phyloP scores from a whole-genome alignment of 2,888 invertebrate genomes.

The Operophtera brumata region DNA sequence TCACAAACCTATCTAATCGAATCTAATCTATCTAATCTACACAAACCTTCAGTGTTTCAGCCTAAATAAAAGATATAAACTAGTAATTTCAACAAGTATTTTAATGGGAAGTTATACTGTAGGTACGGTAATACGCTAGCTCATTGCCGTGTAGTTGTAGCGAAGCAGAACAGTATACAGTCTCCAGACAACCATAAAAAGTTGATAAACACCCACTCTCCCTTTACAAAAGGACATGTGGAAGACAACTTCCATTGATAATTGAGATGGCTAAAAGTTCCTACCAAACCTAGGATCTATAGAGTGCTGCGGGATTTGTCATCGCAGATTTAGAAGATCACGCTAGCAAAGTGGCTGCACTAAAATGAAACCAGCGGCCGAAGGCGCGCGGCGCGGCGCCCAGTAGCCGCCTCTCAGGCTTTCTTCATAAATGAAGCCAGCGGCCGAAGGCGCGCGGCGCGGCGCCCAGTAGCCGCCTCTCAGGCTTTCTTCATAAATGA shows the following conservation, averaged over 20 bases:
- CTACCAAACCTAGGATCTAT: not conserved
- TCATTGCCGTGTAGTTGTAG: no score
- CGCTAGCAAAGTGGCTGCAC: constrained; percentile 43
- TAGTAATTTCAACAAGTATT: no score
- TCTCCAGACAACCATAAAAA: no score
- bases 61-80: no score
- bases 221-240: not conserved
- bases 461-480: constrained; percentile 74
- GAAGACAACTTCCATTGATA: no score
- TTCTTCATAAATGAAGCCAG: constrained; percentile 74
- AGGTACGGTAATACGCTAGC: no score
- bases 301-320: not conserved
- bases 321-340: not conserved
- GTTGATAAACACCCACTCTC: not conserved
- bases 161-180: no score
- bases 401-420: constrained; percentile 71
- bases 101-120: no score
- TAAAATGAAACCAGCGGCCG: constrained; percentile 31
- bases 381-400: constrained; percentile 56
- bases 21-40: no score
- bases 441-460: constrained; percentile 38
- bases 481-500: constrained; percentile 78
- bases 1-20: no score
- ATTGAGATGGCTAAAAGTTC: not conserved
- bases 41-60: no score